A percentile compares a stretch with the other conserved stretches of the same genome.
phyloP scores from a whole-genome alignment of 1,140 invertebrate species.

The Atta texana region DNA sequence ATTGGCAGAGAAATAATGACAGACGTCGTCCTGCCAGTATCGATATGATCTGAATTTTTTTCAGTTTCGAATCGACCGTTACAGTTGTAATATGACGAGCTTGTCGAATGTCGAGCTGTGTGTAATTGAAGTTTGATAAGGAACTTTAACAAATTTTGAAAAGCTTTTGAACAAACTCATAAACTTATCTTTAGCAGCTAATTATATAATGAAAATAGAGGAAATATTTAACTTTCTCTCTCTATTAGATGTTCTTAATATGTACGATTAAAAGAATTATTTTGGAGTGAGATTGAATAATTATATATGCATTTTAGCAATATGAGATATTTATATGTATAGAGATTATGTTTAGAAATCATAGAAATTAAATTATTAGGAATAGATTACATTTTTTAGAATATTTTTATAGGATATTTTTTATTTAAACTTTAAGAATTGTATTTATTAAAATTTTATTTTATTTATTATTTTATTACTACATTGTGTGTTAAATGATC shows the following conservation, averaged over 20 bases:
- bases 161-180: background rate
- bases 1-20: slow-evolving; percentile 56
- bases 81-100: background rate
- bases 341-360: no score
- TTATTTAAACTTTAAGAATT: background rate
- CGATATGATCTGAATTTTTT: slow-evolving; percentile 3
- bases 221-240: background rate
- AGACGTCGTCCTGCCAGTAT: slow-evolving; percentile 11
- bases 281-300: background rate
- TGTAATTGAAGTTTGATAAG: slow-evolving; percentile 17
- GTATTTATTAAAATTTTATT: background rate
- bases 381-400: no score
- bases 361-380: no score
- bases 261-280: background rate
- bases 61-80: background rate
- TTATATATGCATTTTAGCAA: background rate
- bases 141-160: background rate
- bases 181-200: background rate
- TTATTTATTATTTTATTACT: no score
- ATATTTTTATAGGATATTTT: background rate
- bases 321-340: background rate
- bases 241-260: background rate
- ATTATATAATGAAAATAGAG: background rate
- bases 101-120: background rate
- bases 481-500: no score